Evolutionary conservation across 2,797 vertebrate genomes (phyloP), one percentile per base, ranked within the genome.

Genomic region (Rhynchotus rufescens): DNA sequence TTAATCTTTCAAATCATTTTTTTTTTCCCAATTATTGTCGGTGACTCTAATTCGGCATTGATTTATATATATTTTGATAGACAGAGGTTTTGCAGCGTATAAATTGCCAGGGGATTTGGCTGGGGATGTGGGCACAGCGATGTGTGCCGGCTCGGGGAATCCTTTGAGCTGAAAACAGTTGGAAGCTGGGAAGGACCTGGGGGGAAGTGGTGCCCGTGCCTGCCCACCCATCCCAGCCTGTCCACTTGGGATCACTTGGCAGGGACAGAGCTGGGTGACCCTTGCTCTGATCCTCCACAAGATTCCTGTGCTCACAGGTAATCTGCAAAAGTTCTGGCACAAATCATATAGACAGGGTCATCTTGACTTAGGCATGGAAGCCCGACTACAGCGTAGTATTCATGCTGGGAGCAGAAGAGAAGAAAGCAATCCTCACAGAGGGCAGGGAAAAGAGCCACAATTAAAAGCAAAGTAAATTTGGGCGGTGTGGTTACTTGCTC

Each of bases 381-480:
- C 23, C 65, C 42, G 52, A 68, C 38, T 49, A 1, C 45, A 30
- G 34, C 4, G 0, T 26, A 64, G 84, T 76, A 28, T 52, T 6
- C 62, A 21, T 14, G 4, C 38, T 83, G 75, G 84, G 61, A 88
- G 62, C 75, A 74, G 80, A 72, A 69, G 68, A 92, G 49, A 77
- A 78, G 84, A 86, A 73, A 88, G 73, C 45, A 60, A 1, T 84
- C 91, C 80, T 88, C 75, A 75, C 1, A 91, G 75, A 91, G 89
- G 85, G 92, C 91, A 90, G 65, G 59, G 68, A 86, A 56, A 77
- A 42, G 57, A 73, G 80, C 91, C 91, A 92, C 89, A 93, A 82
- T 77, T 88, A 86, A 95, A 68, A 92, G 81, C 80, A 72, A 72
- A 90, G 65, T 76, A 40, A 88, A 84, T 84, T 92, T 90, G 79